Evolutionary conservation across 2,888 invertebrate genomes (phyloP).

Genomic region (Cheilosia soror): DNA sequence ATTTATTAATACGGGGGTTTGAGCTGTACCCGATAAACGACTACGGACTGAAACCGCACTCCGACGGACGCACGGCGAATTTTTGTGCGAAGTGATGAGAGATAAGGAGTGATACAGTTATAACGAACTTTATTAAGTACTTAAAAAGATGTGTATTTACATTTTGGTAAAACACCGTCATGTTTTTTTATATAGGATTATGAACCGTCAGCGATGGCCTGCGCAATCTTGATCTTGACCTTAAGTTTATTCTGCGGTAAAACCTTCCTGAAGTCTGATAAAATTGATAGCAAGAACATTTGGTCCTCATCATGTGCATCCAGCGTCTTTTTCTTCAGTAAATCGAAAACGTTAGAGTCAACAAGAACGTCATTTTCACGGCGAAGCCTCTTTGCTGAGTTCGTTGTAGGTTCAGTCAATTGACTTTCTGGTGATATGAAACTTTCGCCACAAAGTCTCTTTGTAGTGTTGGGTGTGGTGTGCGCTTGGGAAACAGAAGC

Average conservation of each 20-base stretch:
- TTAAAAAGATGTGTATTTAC: too few relatives aligned
- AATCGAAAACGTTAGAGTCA: slow-evolving; percentile 24
- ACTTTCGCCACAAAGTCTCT: too few relatives aligned
- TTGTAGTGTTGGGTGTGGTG: too few relatives aligned
- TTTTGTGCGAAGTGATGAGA: too few relatives aligned
- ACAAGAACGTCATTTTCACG: slow-evolving; percentile 3
- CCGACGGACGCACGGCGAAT: too few relatives aligned
- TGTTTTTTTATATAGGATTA: neutral
- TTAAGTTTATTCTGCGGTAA: slow-evolving; percentile 69
- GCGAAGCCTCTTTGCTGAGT: neutral
- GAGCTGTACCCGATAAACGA: too few relatives aligned
- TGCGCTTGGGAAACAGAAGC: too few relatives aligned
- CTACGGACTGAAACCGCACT: too few relatives aligned
- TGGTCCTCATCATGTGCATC: slow-evolving; percentile 74
- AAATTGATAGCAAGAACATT: slow-evolving; percentile 75
- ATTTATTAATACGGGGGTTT: too few relatives aligned
- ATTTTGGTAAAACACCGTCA: too few relatives aligned
- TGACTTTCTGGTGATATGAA: neutral
- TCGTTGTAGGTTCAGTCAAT: neutral
- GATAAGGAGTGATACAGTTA: too few relatives aligned
- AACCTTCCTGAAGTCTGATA: slow-evolving; percentile 75
- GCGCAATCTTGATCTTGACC: slow-evolving; percentile 75
- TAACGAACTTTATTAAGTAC: too few relatives aligned
- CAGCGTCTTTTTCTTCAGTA: slow-evolving; percentile 22
- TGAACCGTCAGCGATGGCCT: slow-evolving; percentile 64